Evolutionary conservation across 2,797 vertebrate genomes (phyloP), one percentile per base, ranked within the genome.

Genomic region (Sphaeramia orbicularis): DNA sequence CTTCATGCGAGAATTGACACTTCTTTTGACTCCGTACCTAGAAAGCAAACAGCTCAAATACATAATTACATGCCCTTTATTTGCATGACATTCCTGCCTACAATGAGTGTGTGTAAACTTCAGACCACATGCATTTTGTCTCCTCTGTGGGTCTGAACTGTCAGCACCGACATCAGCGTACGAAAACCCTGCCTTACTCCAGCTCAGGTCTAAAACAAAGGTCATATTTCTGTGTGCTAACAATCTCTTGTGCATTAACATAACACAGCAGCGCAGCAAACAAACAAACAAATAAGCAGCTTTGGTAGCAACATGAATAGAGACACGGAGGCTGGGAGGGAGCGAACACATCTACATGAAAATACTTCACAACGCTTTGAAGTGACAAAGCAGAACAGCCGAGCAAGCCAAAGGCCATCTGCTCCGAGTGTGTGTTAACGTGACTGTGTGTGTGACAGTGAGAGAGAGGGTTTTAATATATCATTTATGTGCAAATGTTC

Each of bases 371-470:
- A 66, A 53, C 57, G 66, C 83, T 91, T 91, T 92, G 86, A 93
- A 90, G 88, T 91, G 86, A 92, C 89, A 91, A 87, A 80, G 85
- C 82, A 84, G 78, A 80, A 68, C 67, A 87, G 78, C 63, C 21
- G 65, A 86, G 68, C 45, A 43, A 91, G 89, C 89, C 88, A 86
- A 80, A 85, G 89, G 91, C 89, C 84, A 90, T 89, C 88, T 90
- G 80, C 74, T 76, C 42, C n/a, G 35, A 43, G 30, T 47, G 49
- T 52, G 55, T 18, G 24, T 41, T 27, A 27, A 27, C 24, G 53
- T 36, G 71, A 55, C 62, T 13, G 56, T 19, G 49, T 12, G 58
- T 6, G 65, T 30, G 64, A 35, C 52, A 10, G 41, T 36, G 27
- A 30, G 59, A 15, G 30, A 10, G 37, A 18, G 43, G 50, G 63